Conservation (phyloP, 35 echinoderm and acorn worm species). For the Ptychodera flava region DNA sequence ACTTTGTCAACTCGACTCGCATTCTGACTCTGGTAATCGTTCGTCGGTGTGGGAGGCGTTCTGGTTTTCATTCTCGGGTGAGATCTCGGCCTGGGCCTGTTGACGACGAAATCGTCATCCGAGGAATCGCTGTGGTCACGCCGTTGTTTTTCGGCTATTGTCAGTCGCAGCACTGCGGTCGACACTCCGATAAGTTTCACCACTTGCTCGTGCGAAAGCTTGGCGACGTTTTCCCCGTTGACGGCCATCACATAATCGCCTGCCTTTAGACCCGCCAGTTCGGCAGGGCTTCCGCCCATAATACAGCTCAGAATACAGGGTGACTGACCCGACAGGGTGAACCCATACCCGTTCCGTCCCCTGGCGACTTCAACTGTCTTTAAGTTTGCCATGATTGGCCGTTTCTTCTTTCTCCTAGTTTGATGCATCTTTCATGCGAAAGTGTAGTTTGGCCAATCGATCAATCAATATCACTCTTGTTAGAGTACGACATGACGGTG, state of each 20-base stretch:
- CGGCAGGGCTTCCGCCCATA: constrained; percentile 78
- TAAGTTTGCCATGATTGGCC: neutral
- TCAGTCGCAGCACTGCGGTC: constrained; percentile 69
- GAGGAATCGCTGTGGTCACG: constrained; percentile 60
- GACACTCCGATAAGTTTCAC: constrained; percentile 90
- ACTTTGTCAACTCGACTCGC: constrained; percentile 50
- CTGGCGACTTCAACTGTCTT: constrained; percentile 96
- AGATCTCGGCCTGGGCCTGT: constrained; percentile 35
- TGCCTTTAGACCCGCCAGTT: constrained; percentile 65
- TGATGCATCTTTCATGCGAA: neutral
- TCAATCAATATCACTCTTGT: neutral
- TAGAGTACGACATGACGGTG: no score
- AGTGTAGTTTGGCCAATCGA: neutral
- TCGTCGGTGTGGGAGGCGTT: constrained; percentile 44
- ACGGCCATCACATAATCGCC: constrained; percentile 88
- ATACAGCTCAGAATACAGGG: constrained; percentile 91
- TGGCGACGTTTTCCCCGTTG: constrained; percentile 91
- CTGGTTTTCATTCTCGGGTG: neutral
- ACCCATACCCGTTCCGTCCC: constrained; percentile 87
- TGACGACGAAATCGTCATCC: constrained; percentile 67
- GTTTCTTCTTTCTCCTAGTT: neutral
- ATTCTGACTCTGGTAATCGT: constrained; percentile 35
- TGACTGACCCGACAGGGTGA: constrained; percentile 79
- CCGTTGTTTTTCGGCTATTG: constrained; percentile 54
- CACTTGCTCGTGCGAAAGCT: constrained; percentile 82